These are phyloP conservation scores for Daphoenositta chrysoptera DNA, from an alignment of 2,113 vertebrate genomes.

Conservation along the genomic window DNA sequence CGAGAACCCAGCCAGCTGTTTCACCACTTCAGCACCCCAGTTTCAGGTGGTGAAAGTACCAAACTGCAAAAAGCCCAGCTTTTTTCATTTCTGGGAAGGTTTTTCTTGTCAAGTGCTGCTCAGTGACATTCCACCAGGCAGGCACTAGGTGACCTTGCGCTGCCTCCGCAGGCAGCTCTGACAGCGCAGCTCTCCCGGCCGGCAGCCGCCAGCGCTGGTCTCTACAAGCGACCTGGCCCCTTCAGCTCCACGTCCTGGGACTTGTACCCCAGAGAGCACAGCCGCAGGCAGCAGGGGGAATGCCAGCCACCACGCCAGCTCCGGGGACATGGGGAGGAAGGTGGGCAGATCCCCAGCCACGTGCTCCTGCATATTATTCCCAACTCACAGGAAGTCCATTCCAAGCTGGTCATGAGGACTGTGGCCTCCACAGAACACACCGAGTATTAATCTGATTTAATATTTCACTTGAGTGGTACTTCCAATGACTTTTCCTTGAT, in stretches of 20 bases:
- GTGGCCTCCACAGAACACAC: not conserved
- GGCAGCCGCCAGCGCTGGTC: not conserved
- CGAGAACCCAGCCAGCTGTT: accelerated
- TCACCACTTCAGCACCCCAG: not conserved
- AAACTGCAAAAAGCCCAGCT: not conserved
- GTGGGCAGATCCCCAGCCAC: no score
- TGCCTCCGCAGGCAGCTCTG: accelerated
- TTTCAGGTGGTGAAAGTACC: accelerated
- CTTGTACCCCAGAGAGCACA: accelerated
- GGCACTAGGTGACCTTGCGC: accelerated
- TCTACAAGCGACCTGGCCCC: accelerated
- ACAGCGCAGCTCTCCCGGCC: accelerated
- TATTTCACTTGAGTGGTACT: not conserved
- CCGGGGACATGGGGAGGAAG: accelerated
- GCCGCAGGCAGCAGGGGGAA: not conserved
- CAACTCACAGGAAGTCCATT: not conserved
- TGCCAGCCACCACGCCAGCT: accelerated
- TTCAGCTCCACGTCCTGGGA: accelerated
- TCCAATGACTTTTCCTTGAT: not conserved
- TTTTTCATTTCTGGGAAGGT: not conserved
- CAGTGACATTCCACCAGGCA: accelerated
- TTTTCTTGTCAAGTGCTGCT: accelerated
- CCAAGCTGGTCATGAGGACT: not conserved
- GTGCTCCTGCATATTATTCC: accelerated
- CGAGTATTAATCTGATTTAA: not conserved